Evolutionary conservation across 1,140 invertebrate genomes (phyloP), one percentile per base, ranked within the genome.

Genomic region (Drosophila oshimai): DNA sequence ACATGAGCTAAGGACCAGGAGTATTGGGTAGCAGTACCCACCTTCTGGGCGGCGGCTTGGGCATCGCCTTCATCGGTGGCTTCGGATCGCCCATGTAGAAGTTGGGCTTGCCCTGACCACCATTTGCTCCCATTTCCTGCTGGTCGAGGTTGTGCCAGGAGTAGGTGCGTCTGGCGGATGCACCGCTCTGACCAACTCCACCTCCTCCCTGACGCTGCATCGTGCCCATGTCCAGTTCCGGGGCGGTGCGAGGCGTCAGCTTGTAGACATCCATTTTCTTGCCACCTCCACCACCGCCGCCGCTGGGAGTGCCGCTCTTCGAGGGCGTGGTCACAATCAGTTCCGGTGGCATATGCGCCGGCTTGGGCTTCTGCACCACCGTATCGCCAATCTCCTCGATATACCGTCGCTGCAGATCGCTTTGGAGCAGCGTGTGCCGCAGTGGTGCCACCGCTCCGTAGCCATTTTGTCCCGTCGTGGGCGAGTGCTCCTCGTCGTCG

Each of bases 401-500:
- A 45, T 87, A 89, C 4, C 80, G 84, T 2, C 90, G 61, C 39
- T 90, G 88, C 31, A 91, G 41, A 9, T 91, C 90, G 34, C 83
- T 89, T 37, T 91, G 87, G 2, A 89, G 53, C 10, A 90, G 22
- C 4, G 70, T 74, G 18, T 88, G 87, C 10, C 88, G 65, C 2
- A 87, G 45, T 3, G 76, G 81, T 0, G 90, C 78, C 50, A 89
- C 73, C 1, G 49, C 74, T 1, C 81, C 76, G 47, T 72, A 88
- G n/a, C 65, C 50, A 5, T 60, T 45, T 7, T 64, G 72, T 1
- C 69, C 70, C 4, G 26, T 31, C 5, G 78, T 36, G 6, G 84
- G 55, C 10, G 74, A 53, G 29, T 90, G 74, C 65, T 81, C 74
- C 65, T 93, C 92, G 28, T 93, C 92, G 4, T 90, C 92, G 5